phyloP scores from a whole-genome alignment of 2,888 invertebrate genomes.

The Ceramica pisi region DNA sequence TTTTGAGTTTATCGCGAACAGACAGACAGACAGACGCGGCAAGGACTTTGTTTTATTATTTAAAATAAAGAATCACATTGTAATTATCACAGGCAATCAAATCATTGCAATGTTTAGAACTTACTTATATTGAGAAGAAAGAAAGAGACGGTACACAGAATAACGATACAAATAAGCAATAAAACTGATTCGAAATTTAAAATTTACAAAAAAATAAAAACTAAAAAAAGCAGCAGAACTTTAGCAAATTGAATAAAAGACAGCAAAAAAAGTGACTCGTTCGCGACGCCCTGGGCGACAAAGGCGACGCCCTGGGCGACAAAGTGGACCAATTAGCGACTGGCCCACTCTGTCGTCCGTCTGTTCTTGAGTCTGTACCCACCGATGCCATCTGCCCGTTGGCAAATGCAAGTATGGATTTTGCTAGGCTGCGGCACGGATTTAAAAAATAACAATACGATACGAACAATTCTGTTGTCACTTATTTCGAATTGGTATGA shows the following conservation, averaged over 20 bases:
- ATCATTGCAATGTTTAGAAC: too few relatives aligned
- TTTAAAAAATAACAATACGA: not conserved
- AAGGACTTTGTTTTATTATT: too few relatives aligned
- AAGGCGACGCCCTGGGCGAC: constrained; percentile 47
- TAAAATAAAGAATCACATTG: too few relatives aligned
- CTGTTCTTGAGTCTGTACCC: constrained; percentile 10
- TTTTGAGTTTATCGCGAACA: too few relatives aligned
- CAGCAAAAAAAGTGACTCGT: constrained; percentile 40
- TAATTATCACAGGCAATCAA: not conserved
- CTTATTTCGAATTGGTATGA: too few relatives aligned
- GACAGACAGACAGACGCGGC: too few relatives aligned
- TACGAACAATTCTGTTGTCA: not conserved
- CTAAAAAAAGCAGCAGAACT: constrained; percentile 10
- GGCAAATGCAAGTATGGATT: constrained; percentile 27
- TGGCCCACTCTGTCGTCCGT: constrained; percentile 10
- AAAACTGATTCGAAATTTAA: not conserved
- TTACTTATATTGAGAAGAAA: too few relatives aligned
- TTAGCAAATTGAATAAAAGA: constrained; percentile 42
- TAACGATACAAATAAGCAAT: not conserved
- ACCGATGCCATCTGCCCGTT: not conserved
- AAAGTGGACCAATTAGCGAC: constrained; percentile 58
- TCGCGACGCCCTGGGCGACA: constrained; percentile 33
- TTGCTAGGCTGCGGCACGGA: not conserved
- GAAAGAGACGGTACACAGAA: too few relatives aligned
- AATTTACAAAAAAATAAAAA: constrained; percentile 9